Evolutionary conservation across 1,140 invertebrate genomes (phyloP).

Genomic region (Meloidogyne exigua): DNA sequence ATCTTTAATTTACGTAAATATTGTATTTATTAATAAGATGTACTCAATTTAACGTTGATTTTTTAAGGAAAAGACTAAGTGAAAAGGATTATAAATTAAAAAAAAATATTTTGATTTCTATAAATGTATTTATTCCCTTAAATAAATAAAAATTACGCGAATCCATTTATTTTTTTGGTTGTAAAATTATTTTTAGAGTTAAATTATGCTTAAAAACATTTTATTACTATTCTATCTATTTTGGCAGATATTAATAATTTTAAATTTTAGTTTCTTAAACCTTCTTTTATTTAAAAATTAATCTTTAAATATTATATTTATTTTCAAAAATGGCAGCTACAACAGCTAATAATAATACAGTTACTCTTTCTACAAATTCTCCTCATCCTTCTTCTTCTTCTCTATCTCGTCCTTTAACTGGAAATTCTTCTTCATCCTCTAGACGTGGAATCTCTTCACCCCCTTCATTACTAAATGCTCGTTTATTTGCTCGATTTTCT

Average conservation of each 20-base stretch:
- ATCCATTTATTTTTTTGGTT: too few relatives aligned
- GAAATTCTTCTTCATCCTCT: background rate
- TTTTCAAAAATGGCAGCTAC: background rate
- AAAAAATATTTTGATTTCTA: background rate
- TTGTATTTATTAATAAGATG: constrained; percentile 5
- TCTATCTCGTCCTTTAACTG: background rate
- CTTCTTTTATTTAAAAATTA: too few relatives aligned
- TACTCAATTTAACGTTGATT: background rate
- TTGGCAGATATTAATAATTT: too few relatives aligned
- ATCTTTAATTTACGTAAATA: background rate
- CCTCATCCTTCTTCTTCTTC: background rate
- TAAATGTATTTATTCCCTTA: too few relatives aligned
- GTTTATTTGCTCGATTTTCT: constrained; percentile 16
- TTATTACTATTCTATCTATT: too few relatives aligned
- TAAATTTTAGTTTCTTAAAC: background rate
- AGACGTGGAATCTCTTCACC: constrained; percentile 4
- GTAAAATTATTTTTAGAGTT: too few relatives aligned
- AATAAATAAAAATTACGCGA: too few relatives aligned
- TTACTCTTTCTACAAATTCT: background rate
- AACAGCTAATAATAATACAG: background rate
- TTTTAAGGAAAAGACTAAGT: background rate
- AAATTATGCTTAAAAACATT: too few relatives aligned
- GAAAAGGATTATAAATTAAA: background rate
- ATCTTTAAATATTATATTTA: too few relatives aligned
- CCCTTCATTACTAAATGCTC: background rate